Evolutionary conservation across 1,140 invertebrate species (phyloP).

Genomic region (Archegozetes longisetosus): DNA sequence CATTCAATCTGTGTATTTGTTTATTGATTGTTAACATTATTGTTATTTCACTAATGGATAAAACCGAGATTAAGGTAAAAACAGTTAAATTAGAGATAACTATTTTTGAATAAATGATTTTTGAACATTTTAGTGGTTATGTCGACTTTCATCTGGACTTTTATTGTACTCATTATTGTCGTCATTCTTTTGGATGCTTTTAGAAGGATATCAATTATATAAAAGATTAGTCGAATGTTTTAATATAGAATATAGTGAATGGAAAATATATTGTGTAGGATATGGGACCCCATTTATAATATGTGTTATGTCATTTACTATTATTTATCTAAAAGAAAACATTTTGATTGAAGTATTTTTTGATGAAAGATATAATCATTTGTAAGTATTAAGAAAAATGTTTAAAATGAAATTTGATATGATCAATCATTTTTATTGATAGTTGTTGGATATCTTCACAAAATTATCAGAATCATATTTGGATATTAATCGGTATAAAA

Average conservation of each 20-base stretch:
- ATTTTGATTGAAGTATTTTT: background rate
- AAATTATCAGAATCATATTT: background rate
- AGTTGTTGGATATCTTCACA: slow-evolving; percentile 11
- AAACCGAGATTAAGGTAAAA: background rate
- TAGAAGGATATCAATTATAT: slow-evolving; percentile 34
- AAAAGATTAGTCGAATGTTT: slow-evolving; percentile 34
- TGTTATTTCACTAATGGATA: slow-evolving; percentile 10
- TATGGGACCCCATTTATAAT: background rate
- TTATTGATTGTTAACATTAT: slow-evolving; percentile 15
- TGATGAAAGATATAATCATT: background rate
- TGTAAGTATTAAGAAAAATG: slow-evolving; percentile 3
- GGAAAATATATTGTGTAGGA: background rate
- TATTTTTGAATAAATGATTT: too few species aligned
- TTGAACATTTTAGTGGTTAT: too few species aligned
- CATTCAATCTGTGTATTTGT: slow-evolving; percentile 15
- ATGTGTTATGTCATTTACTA: background rate
- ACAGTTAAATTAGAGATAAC: too few species aligned
- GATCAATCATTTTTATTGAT: background rate
- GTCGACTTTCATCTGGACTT: slow-evolving; percentile 29
- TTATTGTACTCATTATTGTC: slow-evolving; percentile 31
- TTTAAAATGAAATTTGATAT: background rate
- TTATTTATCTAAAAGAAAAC: background rate
- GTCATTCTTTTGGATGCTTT: slow-evolving; percentile 33
- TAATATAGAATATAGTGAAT: background rate
- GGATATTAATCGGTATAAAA: background rate